Base-by-base conservation (phyloP, 2,797 vertebrate species). In the Oceanodroma leucorhoa region DNA sequence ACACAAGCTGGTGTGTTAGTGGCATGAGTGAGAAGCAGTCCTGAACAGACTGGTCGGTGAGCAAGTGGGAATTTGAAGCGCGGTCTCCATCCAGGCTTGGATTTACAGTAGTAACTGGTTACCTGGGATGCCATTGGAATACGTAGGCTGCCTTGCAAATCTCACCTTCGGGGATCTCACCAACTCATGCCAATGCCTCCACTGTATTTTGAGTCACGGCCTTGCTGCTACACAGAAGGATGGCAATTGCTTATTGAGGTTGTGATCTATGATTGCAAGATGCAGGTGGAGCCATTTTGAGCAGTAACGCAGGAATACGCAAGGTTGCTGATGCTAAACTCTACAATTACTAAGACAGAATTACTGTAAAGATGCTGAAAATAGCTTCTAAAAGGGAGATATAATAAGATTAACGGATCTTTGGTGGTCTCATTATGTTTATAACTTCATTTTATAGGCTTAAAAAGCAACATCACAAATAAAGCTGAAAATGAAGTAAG, bases 401-500 rank as follows among this genome's bases (percentile, higher is more conserved):
- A 69, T 24, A 93, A 41, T 46, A 93, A 94, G 77, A 95, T 95
- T 71, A 96, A 93, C 3, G 3, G 57, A 85, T 54, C 76, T 94
- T 91, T 77, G 41, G 61, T 92, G 83, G 66, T 81, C 89, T 94
- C 20, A 29, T 96, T 95, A 69, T 88, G 70, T 90, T 96, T 94
- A 92, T 95, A 88, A 83, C 86, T 95, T 96, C 32, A 67, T 95
- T 96, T 97, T 95, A 80, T 89, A 80, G 75, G 46, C 79, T 89
- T 95, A 84, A 94, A 96, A 97, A 96, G 89, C 82, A 92, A 48
- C 81, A 92, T 90, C 82, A 67, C 76, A 91, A 95, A 96, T 78
- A 95, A 97, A 96, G 34, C 76, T 97, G 91, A 92, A 93, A 95
- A 94, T 91, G 86, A 96, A 85, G 66, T 82, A 93, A 96, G 76